Base-by-base conservation (phyloP, 2,888 invertebrate genomes). In the Nemapogon koenigi region DNA sequence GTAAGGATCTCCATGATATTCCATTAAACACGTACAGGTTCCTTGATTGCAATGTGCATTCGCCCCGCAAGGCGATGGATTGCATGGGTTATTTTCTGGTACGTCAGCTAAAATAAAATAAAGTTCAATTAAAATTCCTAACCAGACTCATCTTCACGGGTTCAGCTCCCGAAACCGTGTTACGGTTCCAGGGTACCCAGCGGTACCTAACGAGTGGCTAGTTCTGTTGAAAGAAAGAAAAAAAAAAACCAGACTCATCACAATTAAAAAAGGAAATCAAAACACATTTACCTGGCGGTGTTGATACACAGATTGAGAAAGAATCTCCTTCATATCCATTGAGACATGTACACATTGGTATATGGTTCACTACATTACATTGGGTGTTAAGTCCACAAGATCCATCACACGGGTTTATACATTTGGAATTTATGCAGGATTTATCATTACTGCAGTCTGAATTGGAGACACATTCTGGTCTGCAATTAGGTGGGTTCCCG, bases 1-100 rank as follows among this genome's bases (percentile, higher is more conserved):
- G 50, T 85, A 84, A 1, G 93, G 91, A 70, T 91, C 89, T 17
- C 92, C 92, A 43, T 85, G 83, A 56, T 89, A 91, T 55, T 89
- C 89, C 2, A 86, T 81, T 39, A 87, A 64, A 58, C 92, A 93
- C 37, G 85, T 83, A 57, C 93, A 94, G 37, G 83, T 75, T 2
- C 91, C 90, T 39, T 86, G 82, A 37, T 82, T 82, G 51, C 91
- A 90, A 46, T 84, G 62, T 0, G 92, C 85, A 55, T 92, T 92
- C 4, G 86, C 59, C 33, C 92, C 93, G 54, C 94, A 94, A 0
- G 91, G 87, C 28, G 88, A 86, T 37, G 88, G 88, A 52, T 84
- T 73, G 56, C 91, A 91, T 3, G 85, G 87, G 58, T 90, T 87
- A 15, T 59, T 51, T 38, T 69, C 45, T 47, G 59, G n/a, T n/a